Evolutionary conservation across 2,888 invertebrate genomes (phyloP), one percentile per base, ranked within the genome.

Genomic region (Sesamia inferens): DNA sequence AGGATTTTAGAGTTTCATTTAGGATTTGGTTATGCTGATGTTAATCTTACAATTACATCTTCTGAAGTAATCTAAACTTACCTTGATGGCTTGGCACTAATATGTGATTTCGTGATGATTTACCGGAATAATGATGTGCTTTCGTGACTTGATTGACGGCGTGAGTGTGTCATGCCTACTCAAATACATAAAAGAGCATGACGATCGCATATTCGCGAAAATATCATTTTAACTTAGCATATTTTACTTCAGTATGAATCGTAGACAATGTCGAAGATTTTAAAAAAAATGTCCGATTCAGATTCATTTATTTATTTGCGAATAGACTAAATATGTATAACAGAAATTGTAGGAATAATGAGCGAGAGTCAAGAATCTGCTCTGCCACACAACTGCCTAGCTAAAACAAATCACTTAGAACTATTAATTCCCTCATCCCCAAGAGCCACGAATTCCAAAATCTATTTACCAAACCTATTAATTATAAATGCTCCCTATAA

Each of bases 401-500:
- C 31, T 31, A 44, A 44, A 65, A 66, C 44, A 57, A 51, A 8
- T 57, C 5, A n/a, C 31, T 42, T 54, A 13, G 57, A 67, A 63
- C 63, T 66, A 78, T 48, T 54, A 78, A 67, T 19, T 48, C 16
- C 11, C n/a, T 2, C 11, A 51, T 64, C 14, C 58, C 54, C 63
- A 75, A 44, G 22, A 75, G 55, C 78, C 42, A 57, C 31, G 31
- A 24, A 14, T 64, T 55, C 42, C 22, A 54, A 84, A 81, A 76
- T 84, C 71, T 68, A 80, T 81, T 84, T 39, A 68, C 62, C n/a
- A 63, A 75, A 39, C 44, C 76, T 54, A 76, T 84, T 57, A 76
- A 71, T 81, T 71, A 81, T 81, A 44, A 44, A 81, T 71, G 57
- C 54, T 84, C 57, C 62, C 14, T 67, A 71, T 81, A 81, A 81